phyloP scores from a whole-genome alignment of 1,140 invertebrate species.

The Eriocheir sinensis region DNA sequence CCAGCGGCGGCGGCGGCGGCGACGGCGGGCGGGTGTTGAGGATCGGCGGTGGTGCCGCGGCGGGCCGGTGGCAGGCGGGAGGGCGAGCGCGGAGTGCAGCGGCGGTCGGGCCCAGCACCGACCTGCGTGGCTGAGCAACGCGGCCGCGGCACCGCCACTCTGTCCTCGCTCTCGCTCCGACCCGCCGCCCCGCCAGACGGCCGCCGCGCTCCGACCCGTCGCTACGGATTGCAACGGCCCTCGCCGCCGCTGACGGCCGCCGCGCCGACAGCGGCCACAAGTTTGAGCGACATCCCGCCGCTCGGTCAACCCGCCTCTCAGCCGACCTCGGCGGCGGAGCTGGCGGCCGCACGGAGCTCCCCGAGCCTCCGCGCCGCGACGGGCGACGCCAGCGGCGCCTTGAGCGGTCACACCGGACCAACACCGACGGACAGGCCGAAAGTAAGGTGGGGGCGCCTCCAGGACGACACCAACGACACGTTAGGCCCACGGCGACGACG shows the following conservation, averaged over 20 bases:
- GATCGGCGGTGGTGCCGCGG: conserved; percentile 6
- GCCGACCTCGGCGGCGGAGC: neutral
- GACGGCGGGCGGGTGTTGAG: neutral
- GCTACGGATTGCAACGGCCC: conserved; percentile 47
- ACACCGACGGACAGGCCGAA: neutral
- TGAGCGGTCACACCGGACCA: neutral
- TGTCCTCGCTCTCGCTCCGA: conserved; percentile 6
- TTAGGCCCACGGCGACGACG: neutral
- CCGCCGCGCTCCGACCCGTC: conserved; percentile 59
- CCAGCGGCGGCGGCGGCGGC: neutral
- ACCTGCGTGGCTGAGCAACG: conserved; percentile 59
- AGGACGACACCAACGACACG: neutral
- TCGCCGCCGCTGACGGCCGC: conserved; percentile 51
- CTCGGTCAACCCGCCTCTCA: neutral
- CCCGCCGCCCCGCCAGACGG: conserved; percentile 50
- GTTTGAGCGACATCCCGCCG: neutral
- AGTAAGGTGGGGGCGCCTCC: neutral
- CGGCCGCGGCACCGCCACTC: conserved; percentile 31
- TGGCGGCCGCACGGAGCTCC: neutral
- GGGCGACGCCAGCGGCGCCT: conserved; percentile 19
- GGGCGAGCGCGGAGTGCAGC: conserved; percentile 45
- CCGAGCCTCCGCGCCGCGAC: neutral
- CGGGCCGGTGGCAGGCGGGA: conserved; percentile 29
- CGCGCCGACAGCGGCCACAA: conserved; percentile 26
- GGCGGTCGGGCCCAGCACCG: conserved; percentile 18